These are phyloP conservation scores for Carduelis carduelis DNA, from an alignment of 2,797 vertebrate species.

Conservation along the genomic window DNA sequence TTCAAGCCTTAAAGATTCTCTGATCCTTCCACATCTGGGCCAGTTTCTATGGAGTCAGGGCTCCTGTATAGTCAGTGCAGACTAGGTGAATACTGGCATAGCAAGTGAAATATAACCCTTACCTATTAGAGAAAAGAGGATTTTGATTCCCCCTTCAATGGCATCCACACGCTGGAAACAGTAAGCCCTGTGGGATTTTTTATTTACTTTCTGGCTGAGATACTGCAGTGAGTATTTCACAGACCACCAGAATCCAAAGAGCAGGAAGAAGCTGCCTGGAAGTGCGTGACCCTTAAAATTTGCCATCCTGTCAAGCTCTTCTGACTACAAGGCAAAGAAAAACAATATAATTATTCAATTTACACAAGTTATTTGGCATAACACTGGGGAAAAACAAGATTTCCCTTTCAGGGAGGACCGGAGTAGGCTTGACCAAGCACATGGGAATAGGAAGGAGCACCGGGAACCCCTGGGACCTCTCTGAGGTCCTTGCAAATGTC, in stretches of 20 bases:
- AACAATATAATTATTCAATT: background rate
- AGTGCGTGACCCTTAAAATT: slow-evolving; percentile 96
- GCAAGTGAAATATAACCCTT: background rate
- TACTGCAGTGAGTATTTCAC: slow-evolving; percentile 81
- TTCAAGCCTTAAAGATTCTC: background rate
- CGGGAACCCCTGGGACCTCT: background rate
- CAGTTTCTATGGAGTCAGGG: background rate
- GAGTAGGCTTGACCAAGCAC: background rate
- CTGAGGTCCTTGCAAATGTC: background rate
- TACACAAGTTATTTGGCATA: background rate
- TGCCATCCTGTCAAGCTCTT: slow-evolving; percentile 77
- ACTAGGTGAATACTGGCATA: background rate
- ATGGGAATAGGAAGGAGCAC: background rate
- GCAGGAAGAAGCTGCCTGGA: slow-evolving; percentile 90
- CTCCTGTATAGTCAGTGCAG: background rate
- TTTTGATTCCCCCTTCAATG: slow-evolving; percentile 80
- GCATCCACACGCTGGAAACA: slow-evolving; percentile 78
- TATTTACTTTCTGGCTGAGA: slow-evolving; percentile 70
- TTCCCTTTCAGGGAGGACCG: background rate
- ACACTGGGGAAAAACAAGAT: background rate
- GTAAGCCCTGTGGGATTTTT: slow-evolving; percentile 32
- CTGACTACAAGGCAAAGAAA: background rate
- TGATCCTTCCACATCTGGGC: background rate
- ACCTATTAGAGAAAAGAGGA: slow-evolving; percentile 84
- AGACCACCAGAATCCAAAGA: slow-evolving; percentile 90